Conservation (phyloP, 1,140 invertebrate species). For the Drosophila tani region DNA sequence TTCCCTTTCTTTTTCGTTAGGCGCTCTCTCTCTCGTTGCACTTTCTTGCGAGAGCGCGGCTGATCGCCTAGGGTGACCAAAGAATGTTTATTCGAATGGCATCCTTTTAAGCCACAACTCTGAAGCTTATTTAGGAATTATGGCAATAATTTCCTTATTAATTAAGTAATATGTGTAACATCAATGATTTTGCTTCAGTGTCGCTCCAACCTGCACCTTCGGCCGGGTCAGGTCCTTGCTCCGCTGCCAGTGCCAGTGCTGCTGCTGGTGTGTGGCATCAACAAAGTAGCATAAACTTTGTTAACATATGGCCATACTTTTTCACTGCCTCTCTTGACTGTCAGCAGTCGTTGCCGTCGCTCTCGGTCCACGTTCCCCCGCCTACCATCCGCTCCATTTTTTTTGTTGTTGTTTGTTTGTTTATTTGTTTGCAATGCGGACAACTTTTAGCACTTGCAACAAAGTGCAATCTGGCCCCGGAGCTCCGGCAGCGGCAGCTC, state of each 20-base stretch:
- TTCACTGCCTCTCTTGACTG: conserved; percentile 36
- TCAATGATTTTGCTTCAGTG: background rate
- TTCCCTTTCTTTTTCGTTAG: too few relatives aligned
- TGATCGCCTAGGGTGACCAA: background rate
- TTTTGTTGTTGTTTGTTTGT: conserved; percentile 35
- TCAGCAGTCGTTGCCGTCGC: conserved; percentile 22
- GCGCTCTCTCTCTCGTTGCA: too few relatives aligned
- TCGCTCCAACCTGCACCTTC: background rate
- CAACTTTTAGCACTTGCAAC: conserved; percentile 74
- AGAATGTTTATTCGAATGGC: background rate
- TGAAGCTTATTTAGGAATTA: too few relatives aligned
- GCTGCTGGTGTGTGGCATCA: conserved; percentile 28
- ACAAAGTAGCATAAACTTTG: conserved; percentile 73
- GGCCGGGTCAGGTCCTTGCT: conserved; percentile 21
- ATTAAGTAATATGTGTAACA: background rate
- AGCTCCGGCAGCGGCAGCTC: conserved; percentile 5
- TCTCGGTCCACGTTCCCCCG: conserved; percentile 5
- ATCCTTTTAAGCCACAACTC: too few relatives aligned
- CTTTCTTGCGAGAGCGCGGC: too few relatives aligned
- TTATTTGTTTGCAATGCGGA: conserved; percentile 59
- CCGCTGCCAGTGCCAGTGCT: background rate
- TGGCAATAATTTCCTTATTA: background rate
- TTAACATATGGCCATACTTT: conserved; percentile 65
- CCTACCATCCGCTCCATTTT: conserved; percentile 27
- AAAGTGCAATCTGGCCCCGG: conserved; percentile 60